These are phyloP conservation scores for Drosophila parabipectinata DNA, from an alignment of 1,140 invertebrate genomes.

Conservation along the genomic window DNA sequence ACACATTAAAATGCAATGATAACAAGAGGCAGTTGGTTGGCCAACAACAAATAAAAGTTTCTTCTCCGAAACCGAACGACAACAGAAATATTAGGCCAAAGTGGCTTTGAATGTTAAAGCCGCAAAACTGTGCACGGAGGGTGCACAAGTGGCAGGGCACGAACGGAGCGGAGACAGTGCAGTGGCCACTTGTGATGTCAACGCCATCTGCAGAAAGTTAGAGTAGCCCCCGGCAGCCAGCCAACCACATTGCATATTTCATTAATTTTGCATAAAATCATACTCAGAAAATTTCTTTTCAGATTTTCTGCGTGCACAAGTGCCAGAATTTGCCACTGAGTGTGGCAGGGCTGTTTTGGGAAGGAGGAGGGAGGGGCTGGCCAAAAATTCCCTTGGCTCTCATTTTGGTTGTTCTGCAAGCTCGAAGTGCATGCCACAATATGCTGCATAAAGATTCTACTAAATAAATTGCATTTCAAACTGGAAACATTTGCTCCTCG, in stretches of 20 bases:
- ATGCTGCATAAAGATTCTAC: constrained; percentile 18
- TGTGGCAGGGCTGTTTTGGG: background rate
- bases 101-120: constrained; percentile 77
- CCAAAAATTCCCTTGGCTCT: constrained; percentile 15
- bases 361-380: background rate
- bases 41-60: constrained; percentile 56
- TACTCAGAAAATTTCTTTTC: constrained; percentile 53
- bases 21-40: constrained; percentile 31
- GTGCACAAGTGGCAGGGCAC: constrained; percentile 43
- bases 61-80: constrained; percentile 42
- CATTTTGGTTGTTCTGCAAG: background rate
- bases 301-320: constrained; percentile 71
- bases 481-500: constrained; percentile 6
- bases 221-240: background rate
- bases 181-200: constrained; percentile 67
- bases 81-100: constrained; percentile 76
- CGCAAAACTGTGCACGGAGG: constrained; percentile 45
- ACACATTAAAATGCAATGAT: constrained; percentile 80
- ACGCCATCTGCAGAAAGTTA: constrained; percentile 60
- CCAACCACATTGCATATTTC: constrained; percentile 59
- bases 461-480: constrained; percentile 55
- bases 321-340: constrained; percentile 58
- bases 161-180: background rate
- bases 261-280: constrained; percentile 74
- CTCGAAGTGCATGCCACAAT: constrained; percentile 15